These are phyloP conservation scores for Oncorhynchus nerka DNA, from an alignment of 2,113 vertebrate species.

Conservation along the genomic window DNA sequence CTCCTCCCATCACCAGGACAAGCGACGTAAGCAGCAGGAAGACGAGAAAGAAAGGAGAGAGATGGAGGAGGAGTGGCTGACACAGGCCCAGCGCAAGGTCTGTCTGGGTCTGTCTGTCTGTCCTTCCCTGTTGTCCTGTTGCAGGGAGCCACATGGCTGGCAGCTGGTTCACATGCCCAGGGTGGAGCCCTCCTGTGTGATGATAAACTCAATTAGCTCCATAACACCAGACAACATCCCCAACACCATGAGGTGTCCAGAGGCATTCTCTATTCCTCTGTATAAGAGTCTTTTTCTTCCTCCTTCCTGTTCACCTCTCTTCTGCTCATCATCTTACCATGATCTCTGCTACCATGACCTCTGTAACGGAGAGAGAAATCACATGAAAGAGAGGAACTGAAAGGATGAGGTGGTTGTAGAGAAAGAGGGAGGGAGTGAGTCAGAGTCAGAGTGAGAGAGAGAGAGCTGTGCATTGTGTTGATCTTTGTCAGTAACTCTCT, in stretches of 20 bases:
- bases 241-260: neutral
- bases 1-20: constrained; percentile 55
- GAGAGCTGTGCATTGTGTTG: no score
- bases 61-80: constrained; percentile 70
- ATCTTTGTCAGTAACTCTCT: neutral
- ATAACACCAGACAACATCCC: neutral
- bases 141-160: neutral
- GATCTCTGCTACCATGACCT: neutral
- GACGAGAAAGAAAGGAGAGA: constrained; percentile 64
- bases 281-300: neutral
- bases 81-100: constrained; percentile 70
- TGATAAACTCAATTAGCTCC: constrained; percentile 15
- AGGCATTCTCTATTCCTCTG: no score
- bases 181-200: neutral
- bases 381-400: neutral
- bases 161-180: neutral
- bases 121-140: neutral
- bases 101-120: constrained; percentile 2
- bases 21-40: constrained; percentile 64
- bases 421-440: neutral
- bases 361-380: neutral
- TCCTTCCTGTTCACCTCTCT: neutral
- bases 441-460: neutral
- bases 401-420: neutral
- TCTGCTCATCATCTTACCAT: no score